Base-by-base conservation (phyloP, 2,797 vertebrate genomes). In the Moxostoma hubbsi region DNA sequence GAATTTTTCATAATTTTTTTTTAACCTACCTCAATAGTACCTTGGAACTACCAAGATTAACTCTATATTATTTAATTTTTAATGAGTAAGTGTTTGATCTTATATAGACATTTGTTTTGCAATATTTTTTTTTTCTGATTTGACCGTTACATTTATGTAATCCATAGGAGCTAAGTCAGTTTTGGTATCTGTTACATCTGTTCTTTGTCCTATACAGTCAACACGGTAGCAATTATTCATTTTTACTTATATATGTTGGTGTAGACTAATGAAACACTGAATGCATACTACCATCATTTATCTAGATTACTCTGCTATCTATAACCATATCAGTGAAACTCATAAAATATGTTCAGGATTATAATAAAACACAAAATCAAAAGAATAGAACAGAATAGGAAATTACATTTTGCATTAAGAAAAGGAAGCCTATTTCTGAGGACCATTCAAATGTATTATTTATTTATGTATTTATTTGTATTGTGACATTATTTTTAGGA, bases 331-430 rank as follows among this genome's bases (percentile, higher is more conserved):
- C 36, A 43, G 62, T 46, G 43, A 64, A 63, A 43, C 9, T 75
- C 61, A 46, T 53, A 63, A 65, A 54, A 55, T 50, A 75, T 75
- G 49, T 63, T 49, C 50, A 62, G n/a, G 51, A 64, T 75, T 10
- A 43, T 43, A 7, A 2, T 62, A 51, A 18, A 51, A 6, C 18
- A 6, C 47, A 51, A 13, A 9, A 62, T 62, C 57, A 62, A 63
- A 63, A 11, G 9, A 36, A 43, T 18, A n/a, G 4, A 9, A 59
- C 6, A 13, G n/a, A 45, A 64, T 54, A 55, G 2, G 15, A n/a
- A 57, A 9, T 16, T 67, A 67, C 24, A 13, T 51, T 67, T 51
- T 67, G 1, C 11, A 67, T 9, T 5, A 67, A 51, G 36, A 16
- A 55, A 57, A 0, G 36, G 57, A 70, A 18, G 50, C 6, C 24